Base-by-base conservation (phyloP, 30 jellyfish, hydroid and myxozoan genomes). In the Turritopsis rubra region DNA sequence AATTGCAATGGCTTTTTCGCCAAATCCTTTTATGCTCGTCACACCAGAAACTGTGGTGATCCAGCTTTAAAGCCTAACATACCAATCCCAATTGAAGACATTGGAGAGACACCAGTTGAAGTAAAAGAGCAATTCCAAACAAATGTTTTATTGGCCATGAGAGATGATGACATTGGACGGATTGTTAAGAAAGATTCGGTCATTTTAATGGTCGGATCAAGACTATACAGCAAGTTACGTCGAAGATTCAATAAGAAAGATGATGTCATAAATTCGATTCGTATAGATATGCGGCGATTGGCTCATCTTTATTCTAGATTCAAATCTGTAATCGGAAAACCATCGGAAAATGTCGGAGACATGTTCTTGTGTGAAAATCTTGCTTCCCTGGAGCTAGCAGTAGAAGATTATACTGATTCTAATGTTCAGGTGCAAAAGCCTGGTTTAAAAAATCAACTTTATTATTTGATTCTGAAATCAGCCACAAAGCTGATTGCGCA, bases 221-320 rank as follows among this genome's bases (percentile, higher is more conserved):
- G 72, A 24, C 71, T 77, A 29, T 75, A 26, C 54, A 52, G n/a
- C 71, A 77, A 77, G 71, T 60, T 24, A 60, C 41, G 53, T 28
- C 85, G 85, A n/a, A 77, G 53, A 28, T 29, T 77, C 8, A 66
- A 60, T 26, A 77, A 77, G 71, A 60, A 53, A 29, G 28, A 24
- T 3, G 85, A 53, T 28, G 85, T 77, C 24, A 30, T 8, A 77
- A 77, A 77, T 30, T 77, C 85, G 30, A 66, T 77, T n/a, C 85
- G 85, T 28, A 77, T 27, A 0, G 85, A 77, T 77, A 77, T 28
- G 85, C 41, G 85, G 79, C 70, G 85, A 24, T 77, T 77, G 71
- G 85, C 85, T 30, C 41, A 77, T 66, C 71, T 77, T 24, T 77
- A 1, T 52, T 28, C 54, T 28, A 77, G 28, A 8, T 77, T 77